Base-by-base conservation (phyloP, 2,113 vertebrate genomes). In the Bambusicola thoracicus region DNA sequence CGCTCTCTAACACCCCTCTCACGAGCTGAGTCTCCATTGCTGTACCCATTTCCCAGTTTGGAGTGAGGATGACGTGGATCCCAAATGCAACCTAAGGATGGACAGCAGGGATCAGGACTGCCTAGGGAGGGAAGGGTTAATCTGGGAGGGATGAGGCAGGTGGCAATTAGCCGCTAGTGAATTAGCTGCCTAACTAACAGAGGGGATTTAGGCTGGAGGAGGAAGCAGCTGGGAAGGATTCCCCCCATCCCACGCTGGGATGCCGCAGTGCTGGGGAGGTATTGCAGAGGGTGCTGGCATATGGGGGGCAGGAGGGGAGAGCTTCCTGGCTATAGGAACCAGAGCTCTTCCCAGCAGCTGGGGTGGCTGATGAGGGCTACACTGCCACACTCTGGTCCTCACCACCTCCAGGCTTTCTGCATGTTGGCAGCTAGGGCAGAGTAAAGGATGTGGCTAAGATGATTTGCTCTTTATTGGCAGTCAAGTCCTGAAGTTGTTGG, bases 1-100 rank as follows among this genome's bases (percentile, higher is more conserved):
- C 2, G 0, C 2, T 0, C 27, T n/a, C 27, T 13, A 2, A 13
- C 20, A 67, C 56, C 43, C 10, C 48, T 24, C 14, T 62, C 12
- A 2, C 1, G 1, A 81, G 10, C 4, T 7, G 20, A n/a, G 22
- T 21, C 7, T 56, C 7, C 11, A 68, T 4, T 13, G 21, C 20
- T 29, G 38, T 72, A 20, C 10, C 27, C 32, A 6, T 11, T 44
- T 20, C 20, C 24, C 5, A 18, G 13, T 59, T 30, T 22, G 13
- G 38, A 11, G 12, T 0, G 0, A 65, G 20, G 43, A 16, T 40
- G 38, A 29, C 3, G 61, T 17, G 7, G 25, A 18, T 18, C 16
- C 36, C 13, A 15, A 48, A 44, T 5, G 25, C 43, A 62, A 38
- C 15, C 61, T 63, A 17, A 63, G 25, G 15, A 24, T 7, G 20